Evolutionary conservation across 2,797 vertebrate genomes (phyloP), one percentile per base, ranked within the genome.

Genomic region (Urocyon cinereoargenteus): DNA sequence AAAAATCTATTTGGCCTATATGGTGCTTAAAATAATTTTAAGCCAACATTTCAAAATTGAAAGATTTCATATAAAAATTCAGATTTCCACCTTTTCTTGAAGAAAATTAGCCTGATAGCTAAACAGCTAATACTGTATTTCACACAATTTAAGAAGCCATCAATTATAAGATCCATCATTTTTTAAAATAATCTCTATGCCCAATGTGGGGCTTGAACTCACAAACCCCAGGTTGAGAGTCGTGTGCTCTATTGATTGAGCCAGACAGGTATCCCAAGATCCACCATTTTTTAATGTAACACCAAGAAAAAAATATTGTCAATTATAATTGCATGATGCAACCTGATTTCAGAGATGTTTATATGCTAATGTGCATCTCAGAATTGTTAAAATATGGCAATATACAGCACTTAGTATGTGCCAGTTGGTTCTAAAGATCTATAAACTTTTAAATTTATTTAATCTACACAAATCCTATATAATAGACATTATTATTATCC

Each of bases 11-110:
- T 55, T 79, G 31, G 26, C 26, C 26, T 83, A 49, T 22, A 34
- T 1, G 79, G 21, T 24, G 3, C 73, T 89, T 91, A 82, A 73
- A 90, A 79, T 36, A 94, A 91, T 86, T 79, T 97, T 81, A 90
- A 90, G 51, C 19, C 61, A 96, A 21, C 21, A 70, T 82, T 86
- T 77, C 19, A 90, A 95, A 96, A 61, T 19, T 28, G 24, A 84
- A 83, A 83, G 40, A 85, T n/a, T 78, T 81, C 40, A 73, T 53
- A 73, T 72, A 81, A 84, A 87, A 95, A 36, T 84, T 9, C 34
- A 94, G 26, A 93, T 91, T 86, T 70, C 64, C 49, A 89, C 12
- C 40, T 89, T 57, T 85, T 78, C 68, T 81, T 68, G 49, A 90
- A 85, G 66, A 94, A 66, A 66, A 85, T 26, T 22, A 72, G n/a